Base-by-base conservation (phyloP, 2,797 vertebrate species). In the Pseudomugil gertrudae region DNA sequence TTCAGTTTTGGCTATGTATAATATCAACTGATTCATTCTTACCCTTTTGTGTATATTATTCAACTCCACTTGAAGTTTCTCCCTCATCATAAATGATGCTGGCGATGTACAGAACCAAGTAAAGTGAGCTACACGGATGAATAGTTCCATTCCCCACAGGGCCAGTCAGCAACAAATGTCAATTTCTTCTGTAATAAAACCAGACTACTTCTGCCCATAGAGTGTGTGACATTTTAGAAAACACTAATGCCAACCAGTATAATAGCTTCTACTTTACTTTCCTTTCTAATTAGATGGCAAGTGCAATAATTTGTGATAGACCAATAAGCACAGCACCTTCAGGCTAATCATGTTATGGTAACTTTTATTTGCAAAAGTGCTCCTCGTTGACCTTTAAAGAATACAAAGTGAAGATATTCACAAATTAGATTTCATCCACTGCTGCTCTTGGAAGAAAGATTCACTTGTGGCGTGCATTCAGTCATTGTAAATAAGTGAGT, bases 141-240 rank as follows among this genome's bases (percentile, higher is more conserved):
- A 57, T 35, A 50, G 79, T 55, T 66, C 4, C 6, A 2, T 70
- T 35, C 47, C 66, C 68, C 52, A 62, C 57, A 24, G 81, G 50
- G 74, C 60, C 75, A 80, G 72, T 84, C 84, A 73, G 53, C 70
- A 62, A 29, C 57, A 75, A 73, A 75, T 53, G 58, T 69, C 62
- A 65, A 35, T 53, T 69, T 64, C 27, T 38, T 66, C 47, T 57
- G 70, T 67, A 33, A 29, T 36, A 17, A 29, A 43, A 53, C 65
- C 40, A 40, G 1, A n/a, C 9, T 23, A 24, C 43, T 57, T 26
- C 33, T 32, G 35, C 63, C 50, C 11, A 70, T 72, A 38, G 33
- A 45, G 45, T 64, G 61, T 27, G 19, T 57, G 66, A 30, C 69
- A 54, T 78, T 73, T 60, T 13, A 10, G 24, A 9, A 67, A 48